Percentiles rank a stretch among this genome's conserved stretches.
phyloP scores from a whole-genome alignment of 2,888 invertebrate species.

The Hetaerina titia region DNA sequence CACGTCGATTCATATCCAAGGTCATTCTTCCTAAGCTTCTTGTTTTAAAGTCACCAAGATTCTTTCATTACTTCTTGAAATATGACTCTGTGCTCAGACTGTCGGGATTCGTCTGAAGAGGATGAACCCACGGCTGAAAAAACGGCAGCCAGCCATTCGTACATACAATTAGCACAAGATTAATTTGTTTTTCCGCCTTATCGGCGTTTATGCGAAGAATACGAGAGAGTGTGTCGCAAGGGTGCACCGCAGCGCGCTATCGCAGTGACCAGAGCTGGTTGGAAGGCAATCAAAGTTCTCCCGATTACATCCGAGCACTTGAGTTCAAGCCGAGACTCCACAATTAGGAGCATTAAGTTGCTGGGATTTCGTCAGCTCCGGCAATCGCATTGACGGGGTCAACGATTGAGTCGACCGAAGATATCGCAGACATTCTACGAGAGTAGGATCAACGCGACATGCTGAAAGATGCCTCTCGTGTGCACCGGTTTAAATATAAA shows the following conservation, averaged over 20 bases:
- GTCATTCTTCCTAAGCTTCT: no score
- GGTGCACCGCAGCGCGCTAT: neutral
- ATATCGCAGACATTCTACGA: neutral
- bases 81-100: no score
- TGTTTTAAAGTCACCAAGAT: no score
- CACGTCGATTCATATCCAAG: no score
- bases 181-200: neutral
- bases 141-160: neutral
- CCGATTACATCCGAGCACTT: neutral
- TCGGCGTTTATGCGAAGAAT: neutral
- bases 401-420: conserved; percentile 14
- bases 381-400: neutral
- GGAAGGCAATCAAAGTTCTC: conserved; percentile 41
- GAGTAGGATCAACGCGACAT: neutral
- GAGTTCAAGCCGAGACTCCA: conserved; percentile 41
- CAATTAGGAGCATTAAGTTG: neutral
- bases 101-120: neutral
- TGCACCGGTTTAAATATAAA: no score
- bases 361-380: neutral
- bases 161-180: neutral
- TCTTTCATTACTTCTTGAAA: no score
- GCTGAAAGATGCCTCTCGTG: neutral
- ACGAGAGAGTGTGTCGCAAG: neutral
- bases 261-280: neutral
- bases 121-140: neutral